phyloP scores from a whole-genome alignment of 1,140 invertebrate genomes.

The Zaprionus tsacasi region DNA sequence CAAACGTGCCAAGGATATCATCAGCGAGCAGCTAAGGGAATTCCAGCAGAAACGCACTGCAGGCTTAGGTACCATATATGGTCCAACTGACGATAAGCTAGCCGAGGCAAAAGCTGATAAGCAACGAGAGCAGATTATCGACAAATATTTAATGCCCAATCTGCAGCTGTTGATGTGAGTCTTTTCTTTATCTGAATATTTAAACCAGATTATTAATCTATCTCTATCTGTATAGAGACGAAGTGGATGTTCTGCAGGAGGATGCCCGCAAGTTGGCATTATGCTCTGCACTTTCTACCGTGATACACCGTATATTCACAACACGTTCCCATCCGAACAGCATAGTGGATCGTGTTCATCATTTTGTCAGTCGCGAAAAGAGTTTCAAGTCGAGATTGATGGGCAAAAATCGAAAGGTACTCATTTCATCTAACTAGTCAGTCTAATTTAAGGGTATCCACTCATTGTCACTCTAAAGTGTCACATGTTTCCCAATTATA shows the following conservation, averaged over 20 bases:
- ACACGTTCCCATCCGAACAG: slow-evolving; percentile 77
- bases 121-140: slow-evolving; percentile 90
- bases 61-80: slow-evolving; percentile 95
- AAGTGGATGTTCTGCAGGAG: slow-evolving; percentile 86
- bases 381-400: slow-evolving; percentile 90
- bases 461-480: neutral
- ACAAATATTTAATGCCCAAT: slow-evolving; percentile 90
- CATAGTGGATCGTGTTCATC: slow-evolving; percentile 86
- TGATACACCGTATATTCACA: slow-evolving; percentile 86
- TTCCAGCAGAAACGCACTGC: slow-evolving; percentile 95
- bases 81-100: slow-evolving; percentile 92
- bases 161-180: slow-evolving; percentile 90
- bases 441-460: neutral
- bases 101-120: slow-evolving; percentile 93
- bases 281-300: slow-evolving; percentile 91
- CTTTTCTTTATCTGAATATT: neutral
- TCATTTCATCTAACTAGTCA: neutral
- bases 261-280: slow-evolving; percentile 89
- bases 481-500: neutral
- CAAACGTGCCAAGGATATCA: slow-evolving; percentile 92
- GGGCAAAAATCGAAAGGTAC: slow-evolving; percentile 88
- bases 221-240: slow-evolving; percentile 85
- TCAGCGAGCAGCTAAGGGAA: slow-evolving; percentile 94
- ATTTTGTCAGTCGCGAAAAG: slow-evolving; percentile 93
- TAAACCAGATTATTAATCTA: neutral